Conservation (phyloP, 1,140 invertebrate genomes). For the Dryas iulia region DNA sequence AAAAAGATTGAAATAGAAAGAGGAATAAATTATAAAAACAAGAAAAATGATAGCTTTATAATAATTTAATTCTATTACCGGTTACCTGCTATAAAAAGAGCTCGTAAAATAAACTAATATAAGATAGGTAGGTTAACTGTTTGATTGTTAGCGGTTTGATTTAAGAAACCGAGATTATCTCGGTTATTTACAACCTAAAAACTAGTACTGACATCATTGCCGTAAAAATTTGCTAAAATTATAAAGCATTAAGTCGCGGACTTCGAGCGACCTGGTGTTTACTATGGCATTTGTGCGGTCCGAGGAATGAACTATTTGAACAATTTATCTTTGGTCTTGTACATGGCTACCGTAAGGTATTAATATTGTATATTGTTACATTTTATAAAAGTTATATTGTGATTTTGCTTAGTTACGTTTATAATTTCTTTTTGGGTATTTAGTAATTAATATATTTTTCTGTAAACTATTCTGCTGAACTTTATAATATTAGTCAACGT, state of each 20-base stretch:
- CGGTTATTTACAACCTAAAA: constrained; percentile 36
- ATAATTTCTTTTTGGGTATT: too few relatives aligned
- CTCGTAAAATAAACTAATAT: background rate
- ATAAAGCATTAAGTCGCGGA: constrained; percentile 27
- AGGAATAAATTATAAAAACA: background rate
- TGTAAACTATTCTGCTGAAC: too few relatives aligned
- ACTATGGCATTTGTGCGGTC: constrained; percentile 6
- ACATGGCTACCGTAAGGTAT: too few relatives aligned
- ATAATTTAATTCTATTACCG: background rate
- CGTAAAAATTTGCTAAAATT: constrained; percentile 40
- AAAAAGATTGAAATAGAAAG: background rate
- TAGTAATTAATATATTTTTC: too few relatives aligned
- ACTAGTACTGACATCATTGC: constrained; percentile 38
- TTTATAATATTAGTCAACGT: too few relatives aligned
- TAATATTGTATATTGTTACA: too few relatives aligned
- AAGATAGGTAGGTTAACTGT: background rate
- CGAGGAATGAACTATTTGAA: background rate
- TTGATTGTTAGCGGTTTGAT: background rate
- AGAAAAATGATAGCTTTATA: background rate
- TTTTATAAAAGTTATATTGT: too few relatives aligned
- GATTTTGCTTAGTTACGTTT: too few relatives aligned
- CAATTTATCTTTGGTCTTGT: background rate
- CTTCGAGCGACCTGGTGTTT: background rate
- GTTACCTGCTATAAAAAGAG: background rate
- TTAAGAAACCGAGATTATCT: constrained; percentile 26